Base-by-base conservation (phyloP, 2,113 vertebrate genomes). In the Conger conger region DNA sequence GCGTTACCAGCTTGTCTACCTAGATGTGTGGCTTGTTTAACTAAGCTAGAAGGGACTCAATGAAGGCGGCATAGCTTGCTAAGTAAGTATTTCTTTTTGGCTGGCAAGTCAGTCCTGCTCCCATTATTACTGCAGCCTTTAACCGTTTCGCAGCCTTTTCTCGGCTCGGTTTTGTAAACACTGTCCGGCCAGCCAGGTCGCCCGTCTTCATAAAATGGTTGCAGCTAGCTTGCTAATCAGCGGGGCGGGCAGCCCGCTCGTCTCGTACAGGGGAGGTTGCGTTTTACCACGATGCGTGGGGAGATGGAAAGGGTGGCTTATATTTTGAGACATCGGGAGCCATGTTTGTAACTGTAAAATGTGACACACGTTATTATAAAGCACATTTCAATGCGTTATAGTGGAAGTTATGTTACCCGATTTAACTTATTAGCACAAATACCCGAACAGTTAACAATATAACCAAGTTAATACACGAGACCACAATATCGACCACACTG, bases 311-410 rank as follows among this genome's bases (percentile, higher is more conserved):
- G n/a, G 68, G 23, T 78, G 37, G 15, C 30, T 78, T 78, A 37
- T 36, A 37, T 80, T 82, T 36, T 82, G 33, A 20, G 50, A 37
- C 45, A 27, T 45, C 18, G 50, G 33, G 13, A 36, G 80, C 80
- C 50, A 82, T 37, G n/a, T 82, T 82, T 50, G 79, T 18, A 57
- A 81, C 23, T 35, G 27, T 38, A 54, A 82, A 82, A 57, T 33
- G 80, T 23, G 80, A n/a, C 50, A 27, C 45, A 6, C 45, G 54
- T 81, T 81, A 54, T 80, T 77, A 77, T 33, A 77, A 77, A 36
- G 76, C 76, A 78, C 76, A 37, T 78, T 78, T 37, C 57, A 23
- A 27, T 38, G 36, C 33, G 37, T 78, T 18, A 33, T 33, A 23
- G 3, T 68, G 4, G 27, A 73, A 33, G 68, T 2, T 33, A 33